phyloP scores from a whole-genome alignment of 2,797 vertebrate species.

The Dipus sagitta region DNA sequence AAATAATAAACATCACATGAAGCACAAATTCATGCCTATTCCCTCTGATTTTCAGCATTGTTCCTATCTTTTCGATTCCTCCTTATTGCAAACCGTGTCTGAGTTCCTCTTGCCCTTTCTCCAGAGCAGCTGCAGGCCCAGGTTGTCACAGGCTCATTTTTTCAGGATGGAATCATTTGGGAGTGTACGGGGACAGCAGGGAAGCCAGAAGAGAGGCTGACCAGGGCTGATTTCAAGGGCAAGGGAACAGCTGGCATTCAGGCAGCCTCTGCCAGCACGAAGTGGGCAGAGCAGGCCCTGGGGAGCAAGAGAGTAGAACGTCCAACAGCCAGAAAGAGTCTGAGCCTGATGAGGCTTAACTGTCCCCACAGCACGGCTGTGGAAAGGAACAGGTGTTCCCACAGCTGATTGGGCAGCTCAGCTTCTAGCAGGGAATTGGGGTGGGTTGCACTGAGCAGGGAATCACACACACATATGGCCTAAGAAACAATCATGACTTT shows the following conservation, averaged over 20 bases:
- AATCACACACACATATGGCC: background rate
- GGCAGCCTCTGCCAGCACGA: background rate
- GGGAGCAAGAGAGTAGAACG: background rate
- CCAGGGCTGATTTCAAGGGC: conserved; percentile 62
- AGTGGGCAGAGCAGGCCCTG: conserved; percentile 25
- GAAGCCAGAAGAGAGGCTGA: background rate
- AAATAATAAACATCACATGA: background rate
- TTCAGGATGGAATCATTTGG: background rate
- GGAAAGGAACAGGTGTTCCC: conserved; percentile 62
- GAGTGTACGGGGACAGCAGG: conserved; percentile 36
- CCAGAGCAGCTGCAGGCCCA: background rate
- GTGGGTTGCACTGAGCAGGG: background rate
- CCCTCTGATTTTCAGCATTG: background rate
- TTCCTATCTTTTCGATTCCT: background rate
- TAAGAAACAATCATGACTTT: background rate
- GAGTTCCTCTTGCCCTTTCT: background rate
- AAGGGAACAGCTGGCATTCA: conserved; percentile 61
- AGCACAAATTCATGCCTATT: rapidly evolving
- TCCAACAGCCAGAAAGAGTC: conserved; percentile 11
- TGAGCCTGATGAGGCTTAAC: conserved; percentile 70
- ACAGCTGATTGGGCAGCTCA: conserved; percentile 27
- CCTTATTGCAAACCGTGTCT: background rate
- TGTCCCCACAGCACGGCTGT: conserved; percentile 33
- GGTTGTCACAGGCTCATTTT: background rate
- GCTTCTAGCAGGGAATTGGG: background rate